These are phyloP conservation scores for Etheostoma spectabile DNA, from an alignment of 2,113 vertebrate genomes.

Conservation along the genomic window DNA sequence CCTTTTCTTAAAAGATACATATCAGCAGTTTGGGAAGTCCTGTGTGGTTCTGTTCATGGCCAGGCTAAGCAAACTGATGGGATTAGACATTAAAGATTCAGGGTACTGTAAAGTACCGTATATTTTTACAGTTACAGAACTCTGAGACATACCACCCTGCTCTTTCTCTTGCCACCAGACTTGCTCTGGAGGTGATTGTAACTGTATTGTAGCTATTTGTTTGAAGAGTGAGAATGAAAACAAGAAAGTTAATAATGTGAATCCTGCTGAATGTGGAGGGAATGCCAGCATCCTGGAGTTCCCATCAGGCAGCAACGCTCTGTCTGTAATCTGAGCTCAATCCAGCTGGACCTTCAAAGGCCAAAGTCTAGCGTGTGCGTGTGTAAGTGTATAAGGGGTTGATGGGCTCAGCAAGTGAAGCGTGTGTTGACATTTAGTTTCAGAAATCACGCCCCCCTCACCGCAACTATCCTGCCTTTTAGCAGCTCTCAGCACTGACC, in stretches of 20 bases:
- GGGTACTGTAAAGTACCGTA: conserved; percentile 21
- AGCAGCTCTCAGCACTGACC: conserved; percentile 48
- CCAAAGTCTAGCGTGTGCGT: conserved; percentile 37
- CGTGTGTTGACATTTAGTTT: conserved; percentile 74
- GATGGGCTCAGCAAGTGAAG: conserved; percentile 57
- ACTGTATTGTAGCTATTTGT: conserved; percentile 52
- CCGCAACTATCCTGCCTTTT: conserved; percentile 16
- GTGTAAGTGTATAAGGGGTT: conserved; percentile 24
- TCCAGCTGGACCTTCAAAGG: conserved; percentile 78
- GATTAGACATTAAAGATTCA: conserved; percentile 44
- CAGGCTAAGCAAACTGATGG: conserved; percentile 39
- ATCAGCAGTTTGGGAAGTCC: conserved; percentile 29
- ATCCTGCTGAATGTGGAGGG: conserved; percentile 62
- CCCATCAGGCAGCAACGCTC: conserved; percentile 60
- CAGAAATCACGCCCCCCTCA: conserved; percentile 40
- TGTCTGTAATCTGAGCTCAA: conserved; percentile 58
- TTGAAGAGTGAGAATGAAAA: conserved; percentile 61
- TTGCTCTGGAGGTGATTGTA: neutral
- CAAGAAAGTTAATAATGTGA: conserved; percentile 56
- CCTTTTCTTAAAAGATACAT: neutral
- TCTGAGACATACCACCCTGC: conserved; percentile 6
- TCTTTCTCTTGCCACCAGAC: conserved; percentile 11
- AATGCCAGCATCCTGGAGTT: conserved; percentile 41
- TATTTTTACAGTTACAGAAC: conserved; percentile 55
- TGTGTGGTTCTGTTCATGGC: conserved; percentile 28